Evolutionary conservation across 2,113 vertebrate species (phyloP).

Genomic region (Clinocottus analis): DNA sequence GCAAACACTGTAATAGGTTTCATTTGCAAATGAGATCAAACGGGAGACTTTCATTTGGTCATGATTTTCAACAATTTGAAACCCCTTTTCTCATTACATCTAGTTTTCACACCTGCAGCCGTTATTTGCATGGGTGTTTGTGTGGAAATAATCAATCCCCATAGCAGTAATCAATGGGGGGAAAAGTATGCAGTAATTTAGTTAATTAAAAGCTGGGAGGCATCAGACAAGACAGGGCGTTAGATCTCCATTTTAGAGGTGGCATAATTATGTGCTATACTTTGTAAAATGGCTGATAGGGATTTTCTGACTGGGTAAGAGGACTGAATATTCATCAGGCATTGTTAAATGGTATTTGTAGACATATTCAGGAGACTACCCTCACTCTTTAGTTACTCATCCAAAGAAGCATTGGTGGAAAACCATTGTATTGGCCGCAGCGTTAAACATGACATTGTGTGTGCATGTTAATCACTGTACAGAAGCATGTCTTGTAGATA

Average conservation of each 20-base stretch:
- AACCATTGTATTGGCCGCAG: background rate
- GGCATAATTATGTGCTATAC: conserved; percentile 79
- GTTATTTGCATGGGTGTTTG: conserved; percentile 15
- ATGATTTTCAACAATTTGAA: conserved; percentile 37
- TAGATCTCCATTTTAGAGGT: conserved; percentile 78
- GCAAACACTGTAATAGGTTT: conserved; percentile 10
- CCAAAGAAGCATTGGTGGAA: conserved; percentile 42
- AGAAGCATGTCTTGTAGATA: conserved; percentile 33
- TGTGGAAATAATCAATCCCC: conserved; percentile 77
- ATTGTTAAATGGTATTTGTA: conserved; percentile 80
- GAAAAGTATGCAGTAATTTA: conserved; percentile 80
- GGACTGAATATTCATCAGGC: conserved; percentile 83
- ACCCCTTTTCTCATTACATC: conserved; percentile 60
- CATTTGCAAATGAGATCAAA: conserved; percentile 55
- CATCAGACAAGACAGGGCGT: conserved; percentile 69
- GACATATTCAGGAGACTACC: conserved; percentile 64
- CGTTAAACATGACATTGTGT: conserved; percentile 29
- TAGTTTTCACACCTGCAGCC: conserved; percentile 64
- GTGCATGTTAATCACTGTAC: conserved; percentile 32
- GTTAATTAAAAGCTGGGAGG: conserved; percentile 86
- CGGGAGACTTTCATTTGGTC: conserved; percentile 24
- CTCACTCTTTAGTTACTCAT: conserved; percentile 52
- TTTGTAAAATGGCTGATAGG: conserved; percentile 78
- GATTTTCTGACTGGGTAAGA: conserved; percentile 62
- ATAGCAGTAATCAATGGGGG: conserved; percentile 80